phyloP scores from a whole-genome alignment of 2,113 vertebrate species.

The Asarcornis scutulata region DNA sequence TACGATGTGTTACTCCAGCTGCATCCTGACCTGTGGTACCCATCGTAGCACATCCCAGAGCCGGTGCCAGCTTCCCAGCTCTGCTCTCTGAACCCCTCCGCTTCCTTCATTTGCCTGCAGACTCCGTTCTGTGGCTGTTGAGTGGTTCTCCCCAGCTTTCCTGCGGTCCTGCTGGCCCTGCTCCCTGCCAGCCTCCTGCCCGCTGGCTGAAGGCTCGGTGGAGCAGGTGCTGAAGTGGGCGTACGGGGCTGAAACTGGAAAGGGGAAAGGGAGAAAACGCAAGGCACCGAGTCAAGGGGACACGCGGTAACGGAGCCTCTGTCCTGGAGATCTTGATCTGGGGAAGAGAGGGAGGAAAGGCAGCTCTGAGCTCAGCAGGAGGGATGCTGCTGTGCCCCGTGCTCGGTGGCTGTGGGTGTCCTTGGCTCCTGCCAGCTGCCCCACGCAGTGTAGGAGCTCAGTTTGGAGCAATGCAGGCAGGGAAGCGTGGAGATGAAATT shows the following conservation, averaged over 20 bases:
- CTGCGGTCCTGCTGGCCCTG: not conserved
- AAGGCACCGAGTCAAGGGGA: not conserved
- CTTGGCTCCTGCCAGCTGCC: not conserved
- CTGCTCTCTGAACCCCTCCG: not conserved
- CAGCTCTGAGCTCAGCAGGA: not conserved
- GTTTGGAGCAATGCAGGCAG: not conserved
- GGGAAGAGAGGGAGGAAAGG: not conserved
- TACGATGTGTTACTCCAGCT: not conserved
- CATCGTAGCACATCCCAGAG: not conserved
- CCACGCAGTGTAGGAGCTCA: not conserved
- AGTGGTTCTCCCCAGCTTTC: not conserved
- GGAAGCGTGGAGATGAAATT: too few relatives aligned
- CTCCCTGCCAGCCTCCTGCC: not conserved
- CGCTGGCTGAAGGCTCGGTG: too few relatives aligned
- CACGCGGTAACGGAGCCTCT: not conserved
- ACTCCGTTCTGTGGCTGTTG: accelerated
- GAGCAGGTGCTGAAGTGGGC: not conserved
- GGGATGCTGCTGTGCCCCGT: not conserved
- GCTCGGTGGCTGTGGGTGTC: not conserved
- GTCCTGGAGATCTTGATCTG: not conserved
- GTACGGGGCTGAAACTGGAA: not conserved
- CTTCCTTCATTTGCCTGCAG: not conserved
- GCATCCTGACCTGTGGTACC: not conserved
- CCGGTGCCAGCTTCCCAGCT: not conserved
- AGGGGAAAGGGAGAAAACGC: not conserved